Evolutionary conservation across 2,113 vertebrate species (phyloP).

Genomic region (Plectropomus leopardus): DNA sequence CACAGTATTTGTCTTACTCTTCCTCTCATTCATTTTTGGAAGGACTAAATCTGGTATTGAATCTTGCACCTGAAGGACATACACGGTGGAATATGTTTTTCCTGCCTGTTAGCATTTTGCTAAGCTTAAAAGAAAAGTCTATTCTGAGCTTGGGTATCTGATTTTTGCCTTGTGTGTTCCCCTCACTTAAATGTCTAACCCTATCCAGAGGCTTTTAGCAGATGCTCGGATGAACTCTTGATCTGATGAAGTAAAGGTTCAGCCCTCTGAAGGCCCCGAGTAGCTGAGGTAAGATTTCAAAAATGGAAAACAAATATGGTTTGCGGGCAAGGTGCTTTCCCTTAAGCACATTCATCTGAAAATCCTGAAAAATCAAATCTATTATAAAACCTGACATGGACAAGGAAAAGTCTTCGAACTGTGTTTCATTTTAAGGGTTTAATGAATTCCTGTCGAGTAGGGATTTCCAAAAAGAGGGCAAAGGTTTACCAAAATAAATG

Average conservation of each 20-base stretch:
- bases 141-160: not conserved
- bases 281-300: not conserved
- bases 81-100: not conserved
- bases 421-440: not conserved
- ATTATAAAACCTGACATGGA: not conserved
- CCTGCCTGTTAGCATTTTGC: not conserved
- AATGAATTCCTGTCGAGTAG: not conserved
- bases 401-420: not conserved
- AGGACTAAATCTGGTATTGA: not conserved
- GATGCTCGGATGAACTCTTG: not conserved
- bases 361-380: not conserved
- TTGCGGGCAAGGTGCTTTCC: not conserved
- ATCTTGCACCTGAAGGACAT: not conserved
- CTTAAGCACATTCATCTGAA: not conserved
- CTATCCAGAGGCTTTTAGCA: not conserved
- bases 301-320: constrained; percentile 2
- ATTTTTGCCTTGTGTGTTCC: not conserved
- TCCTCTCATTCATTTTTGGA: not conserved
- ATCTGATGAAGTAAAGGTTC: not conserved
- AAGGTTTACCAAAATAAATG: not conserved
- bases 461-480: not conserved
- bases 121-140: not conserved
- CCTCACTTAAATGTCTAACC: not conserved
- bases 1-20: not conserved
- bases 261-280: not conserved